Evolutionary conservation across 2,888 invertebrate species (phyloP).

Genomic region (Halictus ligatus): DNA sequence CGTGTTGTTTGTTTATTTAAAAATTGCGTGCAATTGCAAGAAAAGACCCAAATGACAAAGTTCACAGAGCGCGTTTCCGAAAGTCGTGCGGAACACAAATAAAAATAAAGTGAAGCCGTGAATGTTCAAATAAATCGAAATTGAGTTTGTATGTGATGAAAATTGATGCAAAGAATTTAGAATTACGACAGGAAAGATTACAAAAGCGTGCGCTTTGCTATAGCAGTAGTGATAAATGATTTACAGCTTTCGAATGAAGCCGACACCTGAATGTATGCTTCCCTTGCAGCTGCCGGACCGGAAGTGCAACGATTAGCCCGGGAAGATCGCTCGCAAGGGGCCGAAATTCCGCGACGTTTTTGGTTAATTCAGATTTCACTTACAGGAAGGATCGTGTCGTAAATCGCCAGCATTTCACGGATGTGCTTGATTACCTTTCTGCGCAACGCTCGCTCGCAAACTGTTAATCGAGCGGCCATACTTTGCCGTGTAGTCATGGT

Average conservation of each 20-base stretch:
- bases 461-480: conserved; percentile 76
- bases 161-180: neutral
- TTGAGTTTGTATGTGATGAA: neutral
- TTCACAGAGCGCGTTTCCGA: neutral
- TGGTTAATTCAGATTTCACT: conserved; percentile 38
- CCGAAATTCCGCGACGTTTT: neutral
- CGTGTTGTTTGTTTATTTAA: neutral
- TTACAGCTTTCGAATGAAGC: neutral
- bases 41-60: neutral
- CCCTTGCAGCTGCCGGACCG: neutral
- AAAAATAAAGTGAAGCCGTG: neutral
- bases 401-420: conserved; percentile 50
- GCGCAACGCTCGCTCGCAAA: conserved; percentile 76
- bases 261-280: conserved; percentile 4
- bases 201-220: neutral
- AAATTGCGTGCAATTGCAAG: neutral
- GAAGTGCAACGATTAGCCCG: neutral
- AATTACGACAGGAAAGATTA: neutral
- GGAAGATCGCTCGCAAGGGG: too few species aligned
- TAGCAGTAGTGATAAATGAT: neutral
- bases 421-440: conserved; percentile 65
- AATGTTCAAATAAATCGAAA: neutral
- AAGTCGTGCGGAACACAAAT: neutral
- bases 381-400: conserved; percentile 55
- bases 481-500: conserved; percentile 75